Evolutionary conservation across 2,113 vertebrate genomes (phyloP), one percentile per base, ranked within the genome.

Genomic region (Accipiter virgatus): DNA sequence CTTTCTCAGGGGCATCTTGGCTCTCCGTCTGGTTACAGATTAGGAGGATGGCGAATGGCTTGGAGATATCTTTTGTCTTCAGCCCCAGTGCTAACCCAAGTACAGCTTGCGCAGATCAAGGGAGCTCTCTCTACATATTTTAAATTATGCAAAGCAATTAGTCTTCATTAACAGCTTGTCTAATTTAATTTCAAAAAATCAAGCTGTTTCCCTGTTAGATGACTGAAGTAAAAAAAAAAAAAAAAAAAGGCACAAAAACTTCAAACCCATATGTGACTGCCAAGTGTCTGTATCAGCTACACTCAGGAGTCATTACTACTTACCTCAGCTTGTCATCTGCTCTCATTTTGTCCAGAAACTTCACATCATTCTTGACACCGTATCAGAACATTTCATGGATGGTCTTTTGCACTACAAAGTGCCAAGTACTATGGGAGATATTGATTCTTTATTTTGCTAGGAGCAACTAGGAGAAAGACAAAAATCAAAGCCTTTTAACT

Each of bases 91-190:
- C 31, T 84, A 72, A 68, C 38, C 11, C 32, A 73, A 63, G 53
- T 58, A 53, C 62, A 61, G 82, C 40, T 93, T 86, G 31, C 20
- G 58, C 11, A 73, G 62, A 91, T 87, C 74, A 91, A 95, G 47
- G 32, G 29, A 88, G 13, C 13, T 22, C 48, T 77, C 55, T 78
- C 48, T 92, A 59, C 42, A 9, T 87, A 85, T 70, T 89, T 90
- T 80, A 82, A 96, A 77, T 90, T 81, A 94, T 87, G 91, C 86
- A 95, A 93, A 95, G 42, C 53, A 86, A 95, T 94, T 91, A 93
- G 71, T 86, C 70, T 94, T 95, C 86, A 91, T 95, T 94, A 97
- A 70, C 73, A 91, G 62, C 84, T 91, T 93, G 84, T 85, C 89
- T 89, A 87, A 95, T 94, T 82, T 88, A 83, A 66, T 94, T 95